phyloP scores from a whole-genome alignment of 1,140 invertebrate genomes.

The Drosophila ogumai region DNA sequence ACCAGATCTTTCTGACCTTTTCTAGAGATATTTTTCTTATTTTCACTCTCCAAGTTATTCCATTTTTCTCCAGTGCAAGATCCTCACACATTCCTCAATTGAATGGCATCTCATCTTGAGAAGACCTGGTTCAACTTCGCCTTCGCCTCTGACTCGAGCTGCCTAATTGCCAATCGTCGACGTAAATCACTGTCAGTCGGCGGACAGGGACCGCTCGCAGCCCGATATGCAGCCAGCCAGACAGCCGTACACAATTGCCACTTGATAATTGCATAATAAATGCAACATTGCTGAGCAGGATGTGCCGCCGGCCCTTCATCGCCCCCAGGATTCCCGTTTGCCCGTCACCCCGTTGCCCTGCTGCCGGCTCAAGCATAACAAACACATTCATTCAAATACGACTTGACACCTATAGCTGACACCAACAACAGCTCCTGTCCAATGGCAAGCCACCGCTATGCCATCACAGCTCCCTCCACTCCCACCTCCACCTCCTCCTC shows the following conservation, averaged over 20 bases:
- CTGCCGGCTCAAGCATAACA: constrained; percentile 51
- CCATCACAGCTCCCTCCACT: background rate
- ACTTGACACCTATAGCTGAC: constrained; percentile 67
- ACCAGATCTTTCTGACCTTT: background rate
- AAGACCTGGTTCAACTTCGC: constrained; percentile 20
- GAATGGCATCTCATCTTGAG: constrained; percentile 63
- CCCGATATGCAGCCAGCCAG: constrained; percentile 18
- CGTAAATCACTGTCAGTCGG: constrained; percentile 79
- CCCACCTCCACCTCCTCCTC: background rate
- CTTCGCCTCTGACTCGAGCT: constrained; percentile 17
- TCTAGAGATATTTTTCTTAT: too few relatives aligned
- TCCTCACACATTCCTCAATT: constrained; percentile 52
- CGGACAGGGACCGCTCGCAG: constrained; percentile 15
- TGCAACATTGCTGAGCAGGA: constrained; percentile 72
- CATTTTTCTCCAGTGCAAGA: constrained; percentile 12
- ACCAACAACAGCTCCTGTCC: constrained; percentile 40
- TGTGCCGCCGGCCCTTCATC: constrained; percentile 32
- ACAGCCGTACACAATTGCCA: constrained; percentile 49
- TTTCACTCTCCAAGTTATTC: background rate
- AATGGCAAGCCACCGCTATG: constrained; percentile 17
- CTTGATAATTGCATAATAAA: constrained; percentile 84
- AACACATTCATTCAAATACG: constrained; percentile 70
- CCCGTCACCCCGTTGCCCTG: constrained; percentile 5
- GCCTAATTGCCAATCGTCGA: constrained; percentile 81
- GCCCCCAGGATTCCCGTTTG: background rate